A percentile compares a stretch with the other conserved stretches of the same genome.
phyloP scores from a whole-genome alignment of 2,797 vertebrate genomes.

The Parotocinclus haroldoi region DNA sequence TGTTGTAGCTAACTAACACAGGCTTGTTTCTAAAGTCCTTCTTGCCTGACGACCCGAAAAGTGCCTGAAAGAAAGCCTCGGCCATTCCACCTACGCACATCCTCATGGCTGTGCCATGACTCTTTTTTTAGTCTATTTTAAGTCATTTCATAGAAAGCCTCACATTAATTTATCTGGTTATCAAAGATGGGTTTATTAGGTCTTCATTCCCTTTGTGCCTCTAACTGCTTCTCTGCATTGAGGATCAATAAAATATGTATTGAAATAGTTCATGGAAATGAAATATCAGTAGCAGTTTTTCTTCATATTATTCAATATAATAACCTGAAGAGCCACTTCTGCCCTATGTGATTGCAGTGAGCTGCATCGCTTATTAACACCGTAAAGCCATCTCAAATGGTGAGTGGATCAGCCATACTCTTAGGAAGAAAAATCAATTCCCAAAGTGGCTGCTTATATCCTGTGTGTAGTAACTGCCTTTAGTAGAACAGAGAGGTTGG shows the following conservation, averaged over 20 bases:
- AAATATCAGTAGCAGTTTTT: not conserved
- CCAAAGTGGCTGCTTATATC: constrained; percentile 78
- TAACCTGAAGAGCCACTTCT: constrained; percentile 61
- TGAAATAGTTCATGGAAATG: not conserved
- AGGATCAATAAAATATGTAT: constrained; percentile 5
- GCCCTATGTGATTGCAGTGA: constrained; percentile 57
- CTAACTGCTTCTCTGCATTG: not conserved
- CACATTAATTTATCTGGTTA: constrained; percentile 34
- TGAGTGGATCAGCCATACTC: constrained; percentile 74
- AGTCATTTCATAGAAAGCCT: constrained; percentile 25
- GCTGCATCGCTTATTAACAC: constrained; percentile 68
- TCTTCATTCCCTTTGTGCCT: not conserved
- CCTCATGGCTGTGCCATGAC: constrained; percentile 53
- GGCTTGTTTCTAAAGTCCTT: constrained; percentile 71
- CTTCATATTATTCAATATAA: constrained; percentile 63
- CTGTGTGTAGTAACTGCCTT: constrained; percentile 68
- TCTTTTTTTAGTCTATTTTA: constrained; percentile 46
- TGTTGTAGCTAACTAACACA: constrained; percentile 48
- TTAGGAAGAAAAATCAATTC: constrained; percentile 69
- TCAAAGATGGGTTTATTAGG: constrained; percentile 34
- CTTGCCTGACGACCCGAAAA: constrained; percentile 65
- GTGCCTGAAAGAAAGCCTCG: constrained; percentile 64
- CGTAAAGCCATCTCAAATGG: constrained; percentile 77
- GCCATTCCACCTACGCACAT: constrained; percentile 60
- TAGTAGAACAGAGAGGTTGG: constrained; percentile 60